A percentile compares a stretch with the other conserved stretches of the same genome.
Conservation (phyloP, 2,888 invertebrate species). For the Tipula vernalis region DNA sequence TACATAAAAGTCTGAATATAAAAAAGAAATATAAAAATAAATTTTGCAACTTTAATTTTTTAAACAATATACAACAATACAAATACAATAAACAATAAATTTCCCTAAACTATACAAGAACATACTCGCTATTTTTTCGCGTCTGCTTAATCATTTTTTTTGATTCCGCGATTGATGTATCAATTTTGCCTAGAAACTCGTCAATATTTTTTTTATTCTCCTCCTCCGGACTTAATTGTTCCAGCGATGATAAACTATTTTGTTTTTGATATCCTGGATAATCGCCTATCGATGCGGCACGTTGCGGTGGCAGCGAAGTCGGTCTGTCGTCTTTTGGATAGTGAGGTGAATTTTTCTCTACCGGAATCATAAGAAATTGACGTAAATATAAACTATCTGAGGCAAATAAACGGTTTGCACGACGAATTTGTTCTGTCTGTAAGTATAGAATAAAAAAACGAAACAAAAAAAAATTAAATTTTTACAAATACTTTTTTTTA, state of each 20-base stretch:
- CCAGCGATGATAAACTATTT: slow-evolving; percentile 31
- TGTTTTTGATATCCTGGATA: slow-evolving; percentile 22
- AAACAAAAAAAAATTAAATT: neutral
- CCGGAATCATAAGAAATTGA: slow-evolving; percentile 77
- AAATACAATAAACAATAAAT: too few relatives aligned
- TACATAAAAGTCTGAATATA: too few relatives aligned
- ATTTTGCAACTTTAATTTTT: too few relatives aligned
- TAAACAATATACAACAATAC: too few relatives aligned
- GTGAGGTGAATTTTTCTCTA: slow-evolving; percentile 50
- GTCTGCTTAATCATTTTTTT: slow-evolving; percentile 72
- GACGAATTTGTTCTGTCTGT: slow-evolving; percentile 88
- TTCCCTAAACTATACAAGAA: slow-evolving; percentile 34
- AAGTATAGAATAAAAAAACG: slow-evolving; percentile 20
- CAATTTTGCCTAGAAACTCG: slow-evolving; percentile 71
- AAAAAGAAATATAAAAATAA: too few relatives aligned
- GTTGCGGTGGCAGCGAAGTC: slow-evolving; percentile 35
- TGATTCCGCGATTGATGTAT: slow-evolving; percentile 70
- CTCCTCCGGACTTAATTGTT: slow-evolving; percentile 50
- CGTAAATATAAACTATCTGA: slow-evolving; percentile 87
- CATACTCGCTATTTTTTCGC: slow-evolving; percentile 66
- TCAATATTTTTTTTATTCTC: slow-evolving; percentile 64
- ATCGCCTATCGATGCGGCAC: slow-evolving; percentile 46
- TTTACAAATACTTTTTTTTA: neutral
- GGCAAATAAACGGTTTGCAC: slow-evolving; percentile 83
- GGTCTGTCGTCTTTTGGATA: slow-evolving; percentile 44